Conservation (phyloP, 2,113 vertebrate genomes). For the Brevimyrus niger region DNA sequence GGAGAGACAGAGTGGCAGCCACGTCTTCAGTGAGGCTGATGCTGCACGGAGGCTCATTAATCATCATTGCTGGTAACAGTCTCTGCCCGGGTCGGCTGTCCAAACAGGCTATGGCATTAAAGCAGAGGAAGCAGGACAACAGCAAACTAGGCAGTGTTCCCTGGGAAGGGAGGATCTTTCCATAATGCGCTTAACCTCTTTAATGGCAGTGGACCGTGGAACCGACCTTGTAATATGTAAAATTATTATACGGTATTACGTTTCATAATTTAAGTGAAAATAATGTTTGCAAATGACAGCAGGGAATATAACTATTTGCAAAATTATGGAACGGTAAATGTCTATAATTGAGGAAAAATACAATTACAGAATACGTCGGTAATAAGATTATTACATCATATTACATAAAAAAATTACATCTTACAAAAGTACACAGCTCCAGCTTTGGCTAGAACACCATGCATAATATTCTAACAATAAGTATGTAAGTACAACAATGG, state of each 20-base stretch:
- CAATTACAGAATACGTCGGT: background rate
- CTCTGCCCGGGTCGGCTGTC: background rate
- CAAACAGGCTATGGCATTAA: background rate
- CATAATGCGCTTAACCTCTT: background rate
- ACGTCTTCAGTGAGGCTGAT: background rate
- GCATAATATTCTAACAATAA: background rate
- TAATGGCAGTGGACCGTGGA: background rate
- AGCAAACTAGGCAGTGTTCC: background rate
- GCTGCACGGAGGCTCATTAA: background rate
- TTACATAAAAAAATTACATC: background rate
- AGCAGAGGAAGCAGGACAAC: background rate
- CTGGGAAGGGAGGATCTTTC: background rate
- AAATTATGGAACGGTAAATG: background rate
- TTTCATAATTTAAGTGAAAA: background rate
- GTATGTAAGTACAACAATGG: background rate
- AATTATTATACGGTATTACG: background rate
- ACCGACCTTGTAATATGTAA: background rate
- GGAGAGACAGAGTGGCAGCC: background rate
- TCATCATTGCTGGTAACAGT: slow-evolving; percentile 1
- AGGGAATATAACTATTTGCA: background rate
- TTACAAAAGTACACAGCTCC: background rate
- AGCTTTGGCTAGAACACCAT: background rate
- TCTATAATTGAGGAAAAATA: background rate
- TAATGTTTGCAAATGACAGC: background rate
- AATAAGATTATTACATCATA: background rate